Evolutionary conservation across 2,797 vertebrate species (phyloP).

Genomic region (Syndactyla subalaris): DNA sequence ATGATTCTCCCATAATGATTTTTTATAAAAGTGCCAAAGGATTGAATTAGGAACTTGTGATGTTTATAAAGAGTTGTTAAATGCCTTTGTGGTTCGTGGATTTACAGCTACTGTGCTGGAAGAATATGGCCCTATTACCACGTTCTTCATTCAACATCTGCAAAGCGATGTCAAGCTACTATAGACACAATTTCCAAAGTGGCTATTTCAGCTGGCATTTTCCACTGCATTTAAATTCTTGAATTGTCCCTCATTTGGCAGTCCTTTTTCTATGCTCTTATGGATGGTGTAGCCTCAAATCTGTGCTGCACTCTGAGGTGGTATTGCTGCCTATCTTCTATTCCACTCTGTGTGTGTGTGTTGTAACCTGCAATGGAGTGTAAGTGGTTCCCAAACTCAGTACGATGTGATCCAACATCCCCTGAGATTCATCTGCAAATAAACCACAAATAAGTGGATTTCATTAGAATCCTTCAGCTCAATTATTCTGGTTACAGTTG

Average conservation of each 20-base stretch:
- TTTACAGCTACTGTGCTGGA: neutral
- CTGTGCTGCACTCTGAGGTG: neutral
- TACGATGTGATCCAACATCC: neutral
- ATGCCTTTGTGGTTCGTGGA: neutral
- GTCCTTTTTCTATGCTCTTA: neutral
- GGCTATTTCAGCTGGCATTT: neutral
- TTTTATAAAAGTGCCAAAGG: neutral
- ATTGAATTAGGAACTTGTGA: neutral
- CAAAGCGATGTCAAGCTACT: neutral
- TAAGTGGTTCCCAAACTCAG: neutral
- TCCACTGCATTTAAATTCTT: neutral
- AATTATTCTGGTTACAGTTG: neutral
- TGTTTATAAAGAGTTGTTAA: conserved; percentile 4
- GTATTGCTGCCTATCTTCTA: neutral
- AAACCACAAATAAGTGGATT: neutral
- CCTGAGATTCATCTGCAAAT: neutral
- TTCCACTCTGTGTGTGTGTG: neutral
- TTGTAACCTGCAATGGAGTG: neutral
- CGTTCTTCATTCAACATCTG: neutral
- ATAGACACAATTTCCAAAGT: neutral
- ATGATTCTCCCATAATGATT: neutral
- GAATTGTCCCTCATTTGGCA: neutral
- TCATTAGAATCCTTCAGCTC: neutral
- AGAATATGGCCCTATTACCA: neutral
- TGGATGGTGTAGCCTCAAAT: neutral